Conservation (phyloP, 2,888 invertebrate species). For the Hirtodrosophila confusa region DNA sequence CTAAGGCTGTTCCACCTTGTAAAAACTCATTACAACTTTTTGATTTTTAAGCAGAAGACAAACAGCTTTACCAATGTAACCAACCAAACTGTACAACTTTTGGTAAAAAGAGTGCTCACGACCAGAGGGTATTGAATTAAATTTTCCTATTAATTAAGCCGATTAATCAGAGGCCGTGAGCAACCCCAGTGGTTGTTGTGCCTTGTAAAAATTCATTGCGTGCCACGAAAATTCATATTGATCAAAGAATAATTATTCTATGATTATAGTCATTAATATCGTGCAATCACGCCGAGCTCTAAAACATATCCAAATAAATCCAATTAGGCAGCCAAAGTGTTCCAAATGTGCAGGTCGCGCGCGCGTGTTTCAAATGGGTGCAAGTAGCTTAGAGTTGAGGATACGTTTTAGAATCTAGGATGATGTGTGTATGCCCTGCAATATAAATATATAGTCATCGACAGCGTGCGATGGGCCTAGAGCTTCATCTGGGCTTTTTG, state of each 20-base stretch:
- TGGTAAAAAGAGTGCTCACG: no score
- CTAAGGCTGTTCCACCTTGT: no score
- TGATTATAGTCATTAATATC: neutral
- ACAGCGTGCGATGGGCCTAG: neutral
- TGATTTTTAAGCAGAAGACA: no score
- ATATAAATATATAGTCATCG: constrained; percentile 9
- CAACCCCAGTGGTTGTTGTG: no score
- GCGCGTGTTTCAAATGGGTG: constrained; percentile 35
- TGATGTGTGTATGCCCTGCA: constrained; percentile 8
- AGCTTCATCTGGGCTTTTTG: constrained; percentile 80
- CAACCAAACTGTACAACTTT: no score
- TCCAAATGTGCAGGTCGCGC: constrained; percentile 49
- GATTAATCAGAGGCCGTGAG: no score
- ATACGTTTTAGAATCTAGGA: constrained; percentile 6
- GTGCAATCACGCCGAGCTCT: neutral
- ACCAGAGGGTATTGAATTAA: no score
- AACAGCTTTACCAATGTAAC: no score
- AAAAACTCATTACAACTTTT: no score
- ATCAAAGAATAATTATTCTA: neutral
- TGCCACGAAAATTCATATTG: neutral
- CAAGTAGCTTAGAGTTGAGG: constrained; percentile 24
- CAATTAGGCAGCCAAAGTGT: constrained; percentile 15
- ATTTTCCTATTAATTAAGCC: no score
- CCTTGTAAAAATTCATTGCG: no score
- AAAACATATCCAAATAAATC: neutral